Evolutionary conservation across 2,113 vertebrate genomes (phyloP).

Genomic region (Lagopus leucura): DNA sequence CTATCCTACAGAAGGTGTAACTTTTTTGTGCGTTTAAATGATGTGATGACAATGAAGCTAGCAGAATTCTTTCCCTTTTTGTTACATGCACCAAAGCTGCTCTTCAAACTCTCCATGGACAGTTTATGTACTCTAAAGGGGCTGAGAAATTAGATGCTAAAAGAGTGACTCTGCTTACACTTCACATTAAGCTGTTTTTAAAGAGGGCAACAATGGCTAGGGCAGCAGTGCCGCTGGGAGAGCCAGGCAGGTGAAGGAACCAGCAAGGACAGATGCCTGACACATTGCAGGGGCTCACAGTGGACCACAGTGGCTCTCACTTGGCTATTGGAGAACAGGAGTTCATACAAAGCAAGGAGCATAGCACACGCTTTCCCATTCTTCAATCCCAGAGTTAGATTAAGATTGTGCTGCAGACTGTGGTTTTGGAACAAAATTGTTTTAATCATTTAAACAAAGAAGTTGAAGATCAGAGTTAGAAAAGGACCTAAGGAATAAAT

Average conservation of each 20-base stretch:
- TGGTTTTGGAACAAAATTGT: background rate
- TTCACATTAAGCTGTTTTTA: background rate
- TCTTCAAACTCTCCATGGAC: background rate
- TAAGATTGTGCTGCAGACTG: background rate
- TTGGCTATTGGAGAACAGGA: background rate
- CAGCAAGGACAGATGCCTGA: background rate
- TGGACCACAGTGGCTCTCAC: background rate
- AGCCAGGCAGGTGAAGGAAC: background rate
- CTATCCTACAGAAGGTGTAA: background rate
- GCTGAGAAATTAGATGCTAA: background rate
- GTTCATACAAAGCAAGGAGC: background rate
- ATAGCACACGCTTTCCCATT: background rate
- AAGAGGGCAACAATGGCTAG: rapidly evolving
- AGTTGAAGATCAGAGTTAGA: conserved; percentile 9
- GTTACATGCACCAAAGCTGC: background rate
- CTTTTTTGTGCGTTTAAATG: background rate
- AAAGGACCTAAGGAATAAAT: background rate
- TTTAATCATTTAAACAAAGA: conserved; percentile 35
- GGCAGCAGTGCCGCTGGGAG: background rate
- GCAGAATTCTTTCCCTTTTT: background rate
- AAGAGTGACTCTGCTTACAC: background rate
- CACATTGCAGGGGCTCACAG: background rate
- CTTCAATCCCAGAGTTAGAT: background rate
- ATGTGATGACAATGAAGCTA: background rate
- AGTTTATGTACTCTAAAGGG: background rate